Conservation (phyloP, 2,797 vertebrate genomes). For the Hylomyscus alleni region DNA sequence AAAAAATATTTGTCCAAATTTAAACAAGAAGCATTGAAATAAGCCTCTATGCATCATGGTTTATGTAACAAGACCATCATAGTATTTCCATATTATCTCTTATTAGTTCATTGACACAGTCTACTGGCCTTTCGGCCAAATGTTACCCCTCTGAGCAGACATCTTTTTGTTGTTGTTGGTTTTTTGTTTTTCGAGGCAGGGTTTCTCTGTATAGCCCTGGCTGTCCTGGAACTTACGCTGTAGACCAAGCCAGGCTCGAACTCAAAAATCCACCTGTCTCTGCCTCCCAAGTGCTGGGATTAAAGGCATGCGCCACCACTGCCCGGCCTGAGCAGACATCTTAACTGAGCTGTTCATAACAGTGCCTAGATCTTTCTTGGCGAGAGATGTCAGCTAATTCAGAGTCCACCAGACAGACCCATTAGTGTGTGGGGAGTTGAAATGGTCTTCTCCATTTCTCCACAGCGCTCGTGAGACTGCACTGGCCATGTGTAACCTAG, state of each 20-base stretch:
- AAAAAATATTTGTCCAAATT: conserved; percentile 72
- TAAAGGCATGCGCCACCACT: no score
- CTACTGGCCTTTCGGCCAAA: conserved; percentile 75
- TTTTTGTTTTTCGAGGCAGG: no score
- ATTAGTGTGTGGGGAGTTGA: conserved; percentile 70
- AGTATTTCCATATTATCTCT: conserved; percentile 69
- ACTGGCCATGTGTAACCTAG: background rate
- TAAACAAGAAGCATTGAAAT: conserved; percentile 60
- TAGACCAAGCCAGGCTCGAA: no score
- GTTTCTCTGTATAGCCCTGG: no score
- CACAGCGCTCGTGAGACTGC: conserved; percentile 52
- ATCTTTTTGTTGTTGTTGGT: conserved; percentile 16
- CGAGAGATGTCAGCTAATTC: conserved; percentile 69
- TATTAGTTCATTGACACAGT: conserved; percentile 78
- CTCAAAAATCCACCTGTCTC: no score
- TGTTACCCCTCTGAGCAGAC: conserved; percentile 64
- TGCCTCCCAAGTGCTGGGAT: no score
- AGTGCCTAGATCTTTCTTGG: conserved; percentile 52
- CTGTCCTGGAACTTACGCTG: no score
- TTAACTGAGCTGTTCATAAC: conserved; percentile 75
- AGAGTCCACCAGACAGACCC: conserved; percentile 71
- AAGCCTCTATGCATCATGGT: conserved; percentile 56
- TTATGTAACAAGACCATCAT: conserved; percentile 65
- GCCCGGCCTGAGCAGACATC: conserved; percentile 60
- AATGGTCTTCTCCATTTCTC: conserved; percentile 68